Base-by-base conservation (phyloP, 2,797 vertebrate species). In the Mallotus villosus region DNA sequence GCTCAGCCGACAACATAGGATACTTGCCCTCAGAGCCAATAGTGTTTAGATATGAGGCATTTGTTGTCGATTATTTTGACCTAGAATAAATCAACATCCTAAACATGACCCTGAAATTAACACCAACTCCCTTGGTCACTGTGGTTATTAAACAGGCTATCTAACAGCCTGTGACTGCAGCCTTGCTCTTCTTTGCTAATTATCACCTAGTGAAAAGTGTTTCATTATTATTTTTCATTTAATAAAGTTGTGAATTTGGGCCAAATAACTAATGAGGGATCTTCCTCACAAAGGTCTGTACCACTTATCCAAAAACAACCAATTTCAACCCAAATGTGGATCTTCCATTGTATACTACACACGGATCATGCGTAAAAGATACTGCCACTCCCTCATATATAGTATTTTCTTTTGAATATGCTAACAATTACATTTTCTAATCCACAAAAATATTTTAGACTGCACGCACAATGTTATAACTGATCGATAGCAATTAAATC, bases 161-260 rank as follows among this genome's bases (percentile, higher is more conserved):
- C 91, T 91, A 92, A 88, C 89, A 85, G 88, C 87, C 89, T 89
- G 89, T 89, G 86, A 90, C 89, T 92, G 89, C 84, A 85, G 90
- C 90, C 91, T 82, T 84, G 84, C 88, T 90, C 82, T 87, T 88
- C 89, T 91, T 89, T 91, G 90, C 93, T 95, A 94, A 96, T 95
- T 96, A 95, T 95, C 92, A 94, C 93, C 93, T 94, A 92, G 91
- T 93, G 94, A 94, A 91, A 95, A 94, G 94, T 94, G 93, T 96
- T 96, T 95, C 92, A 95, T 95, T 94, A 95, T 92, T 90, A 90
- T 90, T 90, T 92, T 93, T 90, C 84, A 91, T 94, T 94, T 93
- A 94, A 94, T 94, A 95, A 95, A 95, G 94, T 91, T 93, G 92
- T 91, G 91, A 94, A 94, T 91, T 93, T 91, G 93, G 92, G 93